Evolutionary conservation across 2,888 invertebrate genomes (phyloP).

Genomic region (Prenolepis imparis): DNA sequence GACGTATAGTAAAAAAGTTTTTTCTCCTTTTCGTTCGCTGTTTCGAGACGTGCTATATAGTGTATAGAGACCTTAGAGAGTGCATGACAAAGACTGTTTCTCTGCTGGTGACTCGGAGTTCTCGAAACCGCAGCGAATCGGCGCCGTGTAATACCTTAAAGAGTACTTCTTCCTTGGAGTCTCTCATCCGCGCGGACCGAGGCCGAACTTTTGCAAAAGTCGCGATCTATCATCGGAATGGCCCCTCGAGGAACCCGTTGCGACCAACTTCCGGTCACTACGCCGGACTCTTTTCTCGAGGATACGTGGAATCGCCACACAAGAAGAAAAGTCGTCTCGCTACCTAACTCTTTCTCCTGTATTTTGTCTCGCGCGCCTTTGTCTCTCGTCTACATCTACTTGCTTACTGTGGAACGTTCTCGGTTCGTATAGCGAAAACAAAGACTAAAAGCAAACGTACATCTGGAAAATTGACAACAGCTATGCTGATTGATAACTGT

Average conservation of each 20-base stretch:
- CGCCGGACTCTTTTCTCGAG: slow-evolving; percentile 51
- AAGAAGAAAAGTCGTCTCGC: slow-evolving; percentile 68
- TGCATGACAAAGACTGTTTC: slow-evolving; percentile 40
- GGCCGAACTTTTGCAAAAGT: slow-evolving; percentile 52
- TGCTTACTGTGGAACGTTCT: slow-evolving; percentile 37
- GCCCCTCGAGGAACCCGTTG: slow-evolving; percentile 71
- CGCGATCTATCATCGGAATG: slow-evolving; percentile 69
- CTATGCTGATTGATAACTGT: neutral
- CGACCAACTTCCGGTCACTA: slow-evolving; percentile 68
- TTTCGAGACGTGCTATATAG: neutral
- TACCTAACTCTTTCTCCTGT: slow-evolving; percentile 62
- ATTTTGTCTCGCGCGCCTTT: slow-evolving; percentile 43
- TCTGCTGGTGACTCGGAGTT: slow-evolving; percentile 46
- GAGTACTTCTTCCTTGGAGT: slow-evolving; percentile 47
- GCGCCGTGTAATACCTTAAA: slow-evolving; percentile 54
- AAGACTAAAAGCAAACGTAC: slow-evolving; percentile 36
- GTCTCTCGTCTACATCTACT: slow-evolving; percentile 43
- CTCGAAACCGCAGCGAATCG: slow-evolving; percentile 46
- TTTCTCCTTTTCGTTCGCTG: neutral
- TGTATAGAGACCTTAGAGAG: neutral
- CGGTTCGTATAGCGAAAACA: slow-evolving; percentile 30
- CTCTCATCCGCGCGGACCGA: slow-evolving; percentile 40
- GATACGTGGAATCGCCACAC: slow-evolving; percentile 56
- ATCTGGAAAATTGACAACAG: slow-evolving; percentile 38
- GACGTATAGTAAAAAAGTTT: neutral